These are phyloP conservation scores for Gasterosteus aculeatus DNA, from an alignment of 2,113 vertebrate genomes.

Conservation along the genomic window DNA sequence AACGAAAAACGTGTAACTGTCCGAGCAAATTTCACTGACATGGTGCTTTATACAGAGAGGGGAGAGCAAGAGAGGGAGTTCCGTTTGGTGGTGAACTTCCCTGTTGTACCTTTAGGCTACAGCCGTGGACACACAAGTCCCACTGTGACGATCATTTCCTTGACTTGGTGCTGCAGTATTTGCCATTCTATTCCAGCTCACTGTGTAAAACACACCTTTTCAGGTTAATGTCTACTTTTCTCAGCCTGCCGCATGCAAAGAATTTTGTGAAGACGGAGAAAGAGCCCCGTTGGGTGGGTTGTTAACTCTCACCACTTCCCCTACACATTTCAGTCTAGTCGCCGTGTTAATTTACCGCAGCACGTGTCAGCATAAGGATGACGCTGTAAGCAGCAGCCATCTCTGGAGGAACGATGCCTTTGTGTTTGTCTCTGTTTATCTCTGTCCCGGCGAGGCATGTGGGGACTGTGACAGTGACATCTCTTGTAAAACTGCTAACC, in stretches of 20 bases:
- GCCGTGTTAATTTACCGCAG: conserved; percentile 37
- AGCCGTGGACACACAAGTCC: conserved; percentile 58
- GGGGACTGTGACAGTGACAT: conserved; percentile 36
- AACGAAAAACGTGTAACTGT: conserved; percentile 74
- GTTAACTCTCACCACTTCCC: conserved; percentile 11
- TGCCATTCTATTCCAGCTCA: conserved; percentile 41
- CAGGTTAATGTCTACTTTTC: conserved; percentile 11
- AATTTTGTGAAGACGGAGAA: conserved; percentile 12
- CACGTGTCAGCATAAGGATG: conserved; percentile 41
- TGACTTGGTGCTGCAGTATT: conserved; percentile 60
- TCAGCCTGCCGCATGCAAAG: not conserved
- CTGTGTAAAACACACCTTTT: conserved; percentile 44
- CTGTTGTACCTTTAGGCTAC: conserved; percentile 67
- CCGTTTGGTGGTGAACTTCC: conserved; percentile 64
- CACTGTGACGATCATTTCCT: conserved; percentile 64
- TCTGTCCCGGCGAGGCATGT: conserved; percentile 33
- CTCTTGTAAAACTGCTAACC: conserved; percentile 45
- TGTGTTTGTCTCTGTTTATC: conserved; percentile 28
- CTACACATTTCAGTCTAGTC: conserved; percentile 10
- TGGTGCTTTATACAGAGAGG: conserved; percentile 70
- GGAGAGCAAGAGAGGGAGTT: conserved; percentile 48
- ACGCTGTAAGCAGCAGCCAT: conserved; percentile 30
- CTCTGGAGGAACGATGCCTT: conserved; percentile 34
- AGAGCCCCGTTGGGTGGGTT: not conserved
- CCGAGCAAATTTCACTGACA: conserved; percentile 74